These are phyloP conservation scores for Haliaeetus leucogaster DNA, from an alignment of 2,113 vertebrate species.

Conservation along the genomic window DNA sequence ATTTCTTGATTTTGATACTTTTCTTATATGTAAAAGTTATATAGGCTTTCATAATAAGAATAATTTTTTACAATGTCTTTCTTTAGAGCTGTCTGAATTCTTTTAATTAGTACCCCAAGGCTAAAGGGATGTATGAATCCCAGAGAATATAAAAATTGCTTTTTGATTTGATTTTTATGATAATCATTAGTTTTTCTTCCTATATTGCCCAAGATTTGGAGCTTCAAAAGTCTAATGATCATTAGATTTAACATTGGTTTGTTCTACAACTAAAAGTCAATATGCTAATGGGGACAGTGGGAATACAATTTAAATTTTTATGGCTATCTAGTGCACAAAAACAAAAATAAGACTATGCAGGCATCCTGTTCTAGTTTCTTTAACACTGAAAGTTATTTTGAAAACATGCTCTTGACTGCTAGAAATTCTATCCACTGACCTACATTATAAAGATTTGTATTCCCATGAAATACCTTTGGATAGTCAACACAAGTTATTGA, in stretches of 20 bases:
- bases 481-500: neutral
- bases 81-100: neutral
- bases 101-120: neutral
- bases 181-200: neutral
- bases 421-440: neutral
- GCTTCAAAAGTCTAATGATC: neutral
- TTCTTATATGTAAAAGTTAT: neutral
- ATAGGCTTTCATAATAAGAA: neutral
- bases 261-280: neutral
- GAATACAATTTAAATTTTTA: neutral
- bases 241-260: neutral
- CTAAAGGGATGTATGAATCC: neutral
- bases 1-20: neutral
- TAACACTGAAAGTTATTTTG: neutral
- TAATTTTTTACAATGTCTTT: neutral
- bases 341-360: neutral
- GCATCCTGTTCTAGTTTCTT: neutral
- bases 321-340: neutral
- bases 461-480: neutral
- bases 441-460: neutral
- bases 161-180: neutral
- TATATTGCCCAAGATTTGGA: neutral
- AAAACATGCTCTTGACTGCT: neutral
- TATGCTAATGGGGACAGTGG: neutral
- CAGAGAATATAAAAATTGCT: neutral